Evolutionary conservation across 2,888 invertebrate species (phyloP), one percentile per base, ranked within the genome.

Genomic region (Tryphoninae sp.): DNA sequence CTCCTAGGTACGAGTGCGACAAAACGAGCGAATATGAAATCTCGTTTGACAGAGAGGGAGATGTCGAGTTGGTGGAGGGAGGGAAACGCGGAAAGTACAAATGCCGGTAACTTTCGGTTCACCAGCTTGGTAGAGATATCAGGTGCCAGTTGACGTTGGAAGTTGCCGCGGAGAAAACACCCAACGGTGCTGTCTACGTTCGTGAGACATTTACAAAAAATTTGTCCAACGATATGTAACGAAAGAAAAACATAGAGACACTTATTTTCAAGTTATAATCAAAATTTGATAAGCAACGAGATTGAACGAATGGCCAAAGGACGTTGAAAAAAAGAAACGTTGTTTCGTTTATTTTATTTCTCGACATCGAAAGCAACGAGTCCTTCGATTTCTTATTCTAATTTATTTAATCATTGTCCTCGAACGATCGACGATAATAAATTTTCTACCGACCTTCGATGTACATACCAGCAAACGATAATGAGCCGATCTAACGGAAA

Each of bases 41-140:
- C 23, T 22, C 49, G 65, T 33, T 51, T 64, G 49, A 51, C 13
- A 40, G 45, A n/a, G 42, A 67, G 51, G 40, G 23, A 53, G 55
- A 33, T 6, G 23, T 53, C 59, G 69, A 62, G 75, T 69, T 67
- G 49, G 71, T 84, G 86, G 86, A 82, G 86, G 86, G 86, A 86
- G 86, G 61, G 83, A 85, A 51, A 64, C 9, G 55, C 83, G 78
- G 85, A 86, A 84, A 84, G 86, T 86, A 87, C 85, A 83, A 87
- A 86, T 87, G 85, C 85, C 80, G 81, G 85, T 80, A 23, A 78
- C 87, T 85, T 86, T 86, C 85, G 72, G 82, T 84, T 77, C 64
- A 82, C 72, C 73, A 69, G 69, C 55, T 73, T 23, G 67, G 33
- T 51, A 65, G 55, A 75, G 72, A 40, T 65, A 76, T 84, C 55